Evolutionary conservation across 2,113 vertebrate species (phyloP), one percentile per base, ranked within the genome.

Genomic region (Pandion haliaetus): DNA sequence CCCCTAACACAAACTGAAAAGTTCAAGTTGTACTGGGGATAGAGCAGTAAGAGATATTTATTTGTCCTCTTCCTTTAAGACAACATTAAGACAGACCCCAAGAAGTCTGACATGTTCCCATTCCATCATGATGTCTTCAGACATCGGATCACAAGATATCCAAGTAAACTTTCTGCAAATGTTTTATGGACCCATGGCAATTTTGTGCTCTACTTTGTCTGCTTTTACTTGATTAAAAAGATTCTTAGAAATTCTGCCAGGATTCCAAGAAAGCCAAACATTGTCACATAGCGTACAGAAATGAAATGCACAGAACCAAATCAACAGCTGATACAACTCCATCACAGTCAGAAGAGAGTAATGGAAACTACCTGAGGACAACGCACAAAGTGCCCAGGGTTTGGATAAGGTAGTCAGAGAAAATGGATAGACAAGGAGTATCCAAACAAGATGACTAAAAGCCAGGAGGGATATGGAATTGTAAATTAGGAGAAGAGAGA

Each of bases 331-430:
- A 69, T 58, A 77, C 42, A 63, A 62, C 49, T 93, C 89, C 63
- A 88, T 70, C 79, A 58, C 36, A 59, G 66, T 88, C 82, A 83
- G 49, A 86, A 79, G 19, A 88, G 19, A 83, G 82, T 54, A 93
- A 94, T 55, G 63, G 19, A 94, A 95, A 94, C 69, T 89, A 94
- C 84, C 78, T 86, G 78, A 94, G 63, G 67, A 83, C 55, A 86
- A 73, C 1, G 2, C 44, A 93, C 45, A 40, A 38, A 79, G 31
- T 16, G 82, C 57, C 65, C 79, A 73, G 61, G 44, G 15, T 80
- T 69, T 93, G 90, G 66, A 94, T 26, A 31, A 34, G 8, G 44
- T 54, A 10, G 66, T 80, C 49, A 87, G 66, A 88, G 92, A 86
- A 96, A 91, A 95, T 31, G 42, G 45, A 91, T 40, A 47, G 55